Evolutionary conservation across 1,140 invertebrate genomes (phyloP), one percentile per base, ranked within the genome.

Genomic region (Drosophila fuyamai): DNA sequence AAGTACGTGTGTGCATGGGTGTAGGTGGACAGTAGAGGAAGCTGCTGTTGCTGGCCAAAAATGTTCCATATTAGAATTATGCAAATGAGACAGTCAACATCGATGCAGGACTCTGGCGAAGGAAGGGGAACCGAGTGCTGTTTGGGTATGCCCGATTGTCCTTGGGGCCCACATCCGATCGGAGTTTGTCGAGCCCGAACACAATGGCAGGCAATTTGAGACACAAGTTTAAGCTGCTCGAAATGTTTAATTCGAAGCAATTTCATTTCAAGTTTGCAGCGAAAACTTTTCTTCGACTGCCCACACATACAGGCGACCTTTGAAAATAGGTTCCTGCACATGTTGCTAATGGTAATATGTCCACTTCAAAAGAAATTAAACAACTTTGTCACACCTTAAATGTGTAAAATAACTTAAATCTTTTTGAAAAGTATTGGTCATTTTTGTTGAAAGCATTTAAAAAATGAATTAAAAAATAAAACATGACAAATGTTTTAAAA

Each of bases 31-130:
- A 80, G 51, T 72, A 41, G 70, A 41, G 56, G 72, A 41, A 75
- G 47, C 41, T 61, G 47, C 29, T 32, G 29, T 32, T 32, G 29
- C 36, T 58, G 79, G 72, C 79, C 68, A 73, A 82, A 86, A 81
- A 86, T 89, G 81, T 83, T 81, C 73, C 80, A 90, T 90, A 89
- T 90, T 84, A 81, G 85, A 89, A 89, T 89, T 89, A 89, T 89
- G 84, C 85, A 89, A 89, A 89, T 89, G 63, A 83, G 82, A 38
- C 63, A 58, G 36, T 32, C 59, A 38, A 65, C 70, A 57, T 57
- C 53, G 50, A 75, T 54, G 51, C 67, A 71, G 65, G 65, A 32
- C 48, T 57, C 43, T 48, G 65, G 51, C 16, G n/a, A 43, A 29
- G 27, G 14, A 4, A 7, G 7, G 12, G 8, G 8, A 5, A 14